Conservation (phyloP, 2,888 invertebrate genomes). For the Pheosia tremula region DNA sequence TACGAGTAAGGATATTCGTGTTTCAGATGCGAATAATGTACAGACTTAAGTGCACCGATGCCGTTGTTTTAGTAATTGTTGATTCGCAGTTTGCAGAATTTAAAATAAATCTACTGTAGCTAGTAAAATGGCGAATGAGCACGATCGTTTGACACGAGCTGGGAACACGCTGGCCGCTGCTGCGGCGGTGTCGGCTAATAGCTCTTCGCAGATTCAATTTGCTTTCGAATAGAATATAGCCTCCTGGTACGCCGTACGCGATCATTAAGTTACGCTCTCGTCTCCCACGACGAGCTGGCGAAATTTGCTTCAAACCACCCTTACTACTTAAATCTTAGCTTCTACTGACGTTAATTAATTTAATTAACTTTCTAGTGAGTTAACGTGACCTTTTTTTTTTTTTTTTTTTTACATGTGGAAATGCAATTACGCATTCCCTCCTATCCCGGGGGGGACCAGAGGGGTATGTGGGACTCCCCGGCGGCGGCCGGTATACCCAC, state of each 20-base stretch:
- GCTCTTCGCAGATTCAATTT: slow-evolving; percentile 82
- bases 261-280: slow-evolving; percentile 77
- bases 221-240: slow-evolving; percentile 76
- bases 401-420: too few relatives aligned
- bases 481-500: too few relatives aligned
- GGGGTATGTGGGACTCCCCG: too few relatives aligned
- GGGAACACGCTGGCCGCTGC: slow-evolving; percentile 49
- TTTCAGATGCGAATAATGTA: too few relatives aligned
- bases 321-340: slow-evolving; percentile 43
- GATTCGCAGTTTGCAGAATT: neutral
- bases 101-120: slow-evolving; percentile 15
- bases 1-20: neutral
- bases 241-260: slow-evolving; percentile 71
- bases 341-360: slow-evolving; percentile 46
- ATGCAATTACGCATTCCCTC: too few relatives aligned
- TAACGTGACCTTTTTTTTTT: slow-evolving; percentile 33
- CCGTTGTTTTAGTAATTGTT: too few relatives aligned
- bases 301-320: slow-evolving; percentile 64
- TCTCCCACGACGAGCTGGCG: slow-evolving; percentile 53
- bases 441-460: too few relatives aligned
- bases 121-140: slow-evolving; percentile 59
- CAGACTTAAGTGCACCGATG: too few relatives aligned
- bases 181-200: slow-evolving; percentile 78
- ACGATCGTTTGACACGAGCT: slow-evolving; percentile 70
- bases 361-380: slow-evolving; percentile 43